phyloP scores from a whole-genome alignment of 1,140 invertebrate species.

The Drosophila watanabei region DNA sequence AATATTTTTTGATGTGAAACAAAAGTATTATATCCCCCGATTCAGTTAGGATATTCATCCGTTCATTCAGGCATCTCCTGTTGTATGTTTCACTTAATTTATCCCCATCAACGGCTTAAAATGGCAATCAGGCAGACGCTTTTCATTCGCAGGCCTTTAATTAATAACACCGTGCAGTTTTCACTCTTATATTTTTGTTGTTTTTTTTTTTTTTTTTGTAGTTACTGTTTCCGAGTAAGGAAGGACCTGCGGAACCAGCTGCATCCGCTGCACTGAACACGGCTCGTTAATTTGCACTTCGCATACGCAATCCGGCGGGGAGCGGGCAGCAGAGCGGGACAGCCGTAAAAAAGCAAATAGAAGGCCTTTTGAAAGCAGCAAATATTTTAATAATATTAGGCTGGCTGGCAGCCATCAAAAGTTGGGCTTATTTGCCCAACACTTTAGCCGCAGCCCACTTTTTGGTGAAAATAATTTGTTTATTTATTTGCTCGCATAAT shows the following conservation, averaged over 20 bases:
- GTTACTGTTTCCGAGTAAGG: not conserved
- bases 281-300: conserved; percentile 44
- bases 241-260: conserved; percentile 19
- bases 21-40: not conserved
- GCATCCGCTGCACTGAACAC: conserved; percentile 22
- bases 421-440: conserved; percentile 52
- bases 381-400: conserved; percentile 62
- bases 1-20: not conserved
- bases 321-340: conserved; percentile 2
- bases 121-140: conserved; percentile 25
- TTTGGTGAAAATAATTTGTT: conserved; percentile 51
- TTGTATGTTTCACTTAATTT: conserved; percentile 38
- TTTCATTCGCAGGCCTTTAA: conserved; percentile 49
- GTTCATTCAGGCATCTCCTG: conserved; percentile 7
- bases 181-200: conserved; percentile 11
- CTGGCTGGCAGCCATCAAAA: conserved; percentile 21
- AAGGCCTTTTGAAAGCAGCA: conserved; percentile 13
- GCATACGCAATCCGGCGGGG: conserved; percentile 6
- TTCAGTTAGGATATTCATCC: conserved; percentile 8
- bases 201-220: not conserved
- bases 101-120: conserved; percentile 22
- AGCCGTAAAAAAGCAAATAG: conserved; percentile 15
- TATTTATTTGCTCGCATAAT: conserved; percentile 54
- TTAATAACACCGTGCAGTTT: conserved; percentile 58
- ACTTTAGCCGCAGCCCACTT: conserved; percentile 36